Percentiles rank a stretch among this genome's conserved stretches.
phyloP scores from a whole-genome alignment of 2,888 invertebrate genomes.

The Tachina grossa region DNA sequence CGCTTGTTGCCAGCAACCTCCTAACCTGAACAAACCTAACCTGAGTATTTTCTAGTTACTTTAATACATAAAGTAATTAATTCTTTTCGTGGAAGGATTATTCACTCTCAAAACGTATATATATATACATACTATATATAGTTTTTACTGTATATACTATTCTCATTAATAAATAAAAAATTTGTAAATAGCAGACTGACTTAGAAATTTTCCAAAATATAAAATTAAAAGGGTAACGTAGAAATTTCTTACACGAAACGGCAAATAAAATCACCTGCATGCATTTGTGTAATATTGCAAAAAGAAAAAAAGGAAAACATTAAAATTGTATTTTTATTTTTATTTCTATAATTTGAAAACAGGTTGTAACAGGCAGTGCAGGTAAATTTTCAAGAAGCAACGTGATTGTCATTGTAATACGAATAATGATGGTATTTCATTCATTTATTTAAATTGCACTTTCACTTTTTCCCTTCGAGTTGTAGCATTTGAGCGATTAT shows the following conservation, averaged over 20 bases:
- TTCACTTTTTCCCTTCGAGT: conserved; percentile 50
- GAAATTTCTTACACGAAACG: conserved; percentile 56
- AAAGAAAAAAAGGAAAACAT: conserved; percentile 18
- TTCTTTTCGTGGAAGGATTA: no score
- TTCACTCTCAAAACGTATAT: background rate
- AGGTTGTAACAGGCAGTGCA: background rate
- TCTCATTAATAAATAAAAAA: background rate
- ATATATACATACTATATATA: no score
- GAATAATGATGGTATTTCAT: conserved; percentile 24
- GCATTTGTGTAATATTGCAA: conserved; percentile 6
- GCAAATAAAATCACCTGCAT: conserved; percentile 58
- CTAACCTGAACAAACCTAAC: no score
- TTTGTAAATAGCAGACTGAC: background rate
- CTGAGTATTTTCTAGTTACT: no score
- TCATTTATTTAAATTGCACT: conserved; percentile 61
- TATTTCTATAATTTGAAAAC: background rate
- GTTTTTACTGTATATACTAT: conserved; percentile 28
- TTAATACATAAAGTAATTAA: no score
- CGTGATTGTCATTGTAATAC: conserved; percentile 57
- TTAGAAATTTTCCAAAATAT: conserved; percentile 26
- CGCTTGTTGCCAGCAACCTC: no score
- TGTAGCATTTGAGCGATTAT: background rate
- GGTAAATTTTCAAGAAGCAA: conserved; percentile 26
- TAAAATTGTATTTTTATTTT: background rate
- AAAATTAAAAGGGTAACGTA: background rate